These are phyloP conservation scores for Ctenoplectra terminalis DNA, from an alignment of 1,140 invertebrate genomes.

Conservation along the genomic window DNA sequence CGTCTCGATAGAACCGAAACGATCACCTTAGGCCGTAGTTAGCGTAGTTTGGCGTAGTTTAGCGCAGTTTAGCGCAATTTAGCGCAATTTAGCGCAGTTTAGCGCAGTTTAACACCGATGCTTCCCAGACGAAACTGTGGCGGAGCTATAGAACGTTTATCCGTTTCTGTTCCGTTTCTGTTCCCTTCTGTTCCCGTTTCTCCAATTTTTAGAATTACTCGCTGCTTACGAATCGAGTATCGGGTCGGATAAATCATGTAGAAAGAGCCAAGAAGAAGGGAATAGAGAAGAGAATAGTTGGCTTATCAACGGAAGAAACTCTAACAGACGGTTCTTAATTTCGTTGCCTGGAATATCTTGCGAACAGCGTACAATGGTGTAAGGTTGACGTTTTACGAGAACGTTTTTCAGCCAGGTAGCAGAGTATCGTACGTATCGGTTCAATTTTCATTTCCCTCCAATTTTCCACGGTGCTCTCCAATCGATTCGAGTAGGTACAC, in stretches of 20 bases:
- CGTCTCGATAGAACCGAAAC: background rate
- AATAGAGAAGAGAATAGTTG: background rate
- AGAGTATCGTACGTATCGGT: constrained; percentile 53
- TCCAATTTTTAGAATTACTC: too few relatives aligned
- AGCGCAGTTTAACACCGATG: too few relatives aligned
- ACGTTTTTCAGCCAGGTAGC: background rate
- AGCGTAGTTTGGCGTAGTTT: background rate
- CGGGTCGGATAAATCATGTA: background rate
- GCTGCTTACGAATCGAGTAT: too few relatives aligned
- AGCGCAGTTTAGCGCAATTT: background rate
- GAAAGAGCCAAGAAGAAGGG: too few relatives aligned
- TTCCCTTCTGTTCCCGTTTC: too few relatives aligned
- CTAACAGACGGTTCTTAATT: background rate
- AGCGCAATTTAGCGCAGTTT: background rate
- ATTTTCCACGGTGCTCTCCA: constrained; percentile 63
- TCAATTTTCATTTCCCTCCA: constrained; percentile 72
- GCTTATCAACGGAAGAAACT: constrained; percentile 1
- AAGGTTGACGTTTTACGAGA: background rate
- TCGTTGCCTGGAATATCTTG: background rate
- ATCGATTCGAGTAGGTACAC: constrained; percentile 74
- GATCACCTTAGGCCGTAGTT: background rate
- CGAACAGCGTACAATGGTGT: too few relatives aligned
- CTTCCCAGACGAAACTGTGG: background rate
- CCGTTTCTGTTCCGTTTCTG: background rate
- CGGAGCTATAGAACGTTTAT: background rate